A percentile compares a stretch with the other conserved stretches of the same genome.
phyloP scores from a whole-genome alignment of 2,113 vertebrate species.

The human region DNA sequence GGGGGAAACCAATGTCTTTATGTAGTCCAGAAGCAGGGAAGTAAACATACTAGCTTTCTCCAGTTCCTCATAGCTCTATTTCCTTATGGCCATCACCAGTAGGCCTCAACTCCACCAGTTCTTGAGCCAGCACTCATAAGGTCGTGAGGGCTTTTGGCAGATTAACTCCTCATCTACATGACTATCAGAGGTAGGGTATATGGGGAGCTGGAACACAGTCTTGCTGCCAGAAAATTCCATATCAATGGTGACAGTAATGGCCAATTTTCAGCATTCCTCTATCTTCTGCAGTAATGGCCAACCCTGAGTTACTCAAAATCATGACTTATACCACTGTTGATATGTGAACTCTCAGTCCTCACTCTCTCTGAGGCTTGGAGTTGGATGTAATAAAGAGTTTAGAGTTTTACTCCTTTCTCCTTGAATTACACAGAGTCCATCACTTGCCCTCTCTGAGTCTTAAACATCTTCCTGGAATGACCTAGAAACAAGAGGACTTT shows the following conservation, averaged over 20 bases:
- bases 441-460: neutral
- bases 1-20: neutral
- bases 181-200: neutral
- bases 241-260: neutral
- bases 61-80: neutral
- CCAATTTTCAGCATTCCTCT: constrained; percentile 37
- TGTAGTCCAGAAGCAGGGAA: neutral
- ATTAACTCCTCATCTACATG: neutral
- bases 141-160: neutral
- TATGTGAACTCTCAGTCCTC: neutral
- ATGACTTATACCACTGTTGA: neutral
- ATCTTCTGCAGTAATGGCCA: neutral
- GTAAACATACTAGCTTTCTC: neutral
- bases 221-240: neutral
- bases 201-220: neutral
- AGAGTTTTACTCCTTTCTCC: neutral
- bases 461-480: neutral
- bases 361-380: neutral
- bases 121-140: neutral
- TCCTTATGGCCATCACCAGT: neutral
- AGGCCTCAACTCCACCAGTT: neutral
- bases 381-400: neutral
- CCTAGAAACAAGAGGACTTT: neutral
- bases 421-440: neutral
- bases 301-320: neutral